These are phyloP conservation scores for Hesperophylax magnus DNA, from an alignment of 1,140 invertebrate species.

Conservation along the genomic window DNA sequence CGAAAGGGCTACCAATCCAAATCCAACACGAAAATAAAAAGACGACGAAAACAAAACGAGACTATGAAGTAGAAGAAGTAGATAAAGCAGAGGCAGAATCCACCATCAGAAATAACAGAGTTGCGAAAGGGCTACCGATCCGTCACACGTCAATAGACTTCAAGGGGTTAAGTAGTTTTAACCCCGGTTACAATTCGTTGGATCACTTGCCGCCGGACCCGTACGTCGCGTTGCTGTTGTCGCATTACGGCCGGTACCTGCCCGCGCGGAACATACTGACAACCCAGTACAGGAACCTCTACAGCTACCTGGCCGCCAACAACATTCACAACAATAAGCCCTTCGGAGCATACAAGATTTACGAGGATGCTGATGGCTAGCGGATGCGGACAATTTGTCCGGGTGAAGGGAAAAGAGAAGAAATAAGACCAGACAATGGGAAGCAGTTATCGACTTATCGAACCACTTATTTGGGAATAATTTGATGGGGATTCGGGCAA, in stretches of 20 bases:
- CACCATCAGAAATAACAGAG: slow-evolving; percentile 35
- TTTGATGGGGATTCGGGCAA: not conserved
- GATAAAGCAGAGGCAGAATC: slow-evolving; percentile 12
- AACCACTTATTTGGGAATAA: not conserved
- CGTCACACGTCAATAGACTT: slow-evolving; percentile 22
- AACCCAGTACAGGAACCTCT: slow-evolving; percentile 68
- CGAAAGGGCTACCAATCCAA: too few species aligned
- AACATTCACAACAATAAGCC: slow-evolving; percentile 77
- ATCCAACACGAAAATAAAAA: too few species aligned
- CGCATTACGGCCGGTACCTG: slow-evolving; percentile 75
- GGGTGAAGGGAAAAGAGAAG: slow-evolving; percentile 3
- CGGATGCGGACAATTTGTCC: slow-evolving; percentile 31
- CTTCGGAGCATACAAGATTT: slow-evolving; percentile 73
- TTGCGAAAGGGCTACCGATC: slow-evolving; percentile 32
- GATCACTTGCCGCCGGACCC: slow-evolving; percentile 73
- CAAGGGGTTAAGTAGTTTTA: slow-evolving; percentile 11
- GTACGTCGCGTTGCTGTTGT: slow-evolving; percentile 72
- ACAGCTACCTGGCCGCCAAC: slow-evolving; percentile 73
- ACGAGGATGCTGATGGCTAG: slow-evolving; percentile 59
- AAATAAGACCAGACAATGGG: slow-evolving; percentile 13
- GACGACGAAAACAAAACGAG: not conserved
- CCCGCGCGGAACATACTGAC: slow-evolving; percentile 62
- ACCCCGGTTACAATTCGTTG: slow-evolving; percentile 67
- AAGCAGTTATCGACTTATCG: slow-evolving; percentile 13
- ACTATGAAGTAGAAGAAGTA: slow-evolving; percentile 1